A percentile compares a stretch with the other conserved stretches of the same genome.
phyloP scores from a whole-genome alignment of 2,888 invertebrate species.

The Drosophila phalerata region DNA sequence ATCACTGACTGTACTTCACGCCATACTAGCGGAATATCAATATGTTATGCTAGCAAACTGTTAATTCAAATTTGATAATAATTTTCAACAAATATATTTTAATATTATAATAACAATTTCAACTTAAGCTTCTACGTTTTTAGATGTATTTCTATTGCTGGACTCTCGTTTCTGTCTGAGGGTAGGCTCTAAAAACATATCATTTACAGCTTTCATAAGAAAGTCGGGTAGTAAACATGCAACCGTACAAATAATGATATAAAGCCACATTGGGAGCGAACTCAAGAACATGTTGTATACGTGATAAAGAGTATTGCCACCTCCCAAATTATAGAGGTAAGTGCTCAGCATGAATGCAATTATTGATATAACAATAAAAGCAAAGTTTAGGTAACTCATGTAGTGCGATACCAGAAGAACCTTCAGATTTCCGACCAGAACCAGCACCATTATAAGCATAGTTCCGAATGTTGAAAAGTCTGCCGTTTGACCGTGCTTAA shows the following conservation, averaged over 20 bases:
- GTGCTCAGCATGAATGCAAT: slow-evolving; percentile 87
- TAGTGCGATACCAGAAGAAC: slow-evolving; percentile 88
- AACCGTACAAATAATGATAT: slow-evolving; percentile 86
- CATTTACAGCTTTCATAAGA: slow-evolving; percentile 62
- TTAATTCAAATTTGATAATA: background rate
- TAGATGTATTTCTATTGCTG: slow-evolving; percentile 1
- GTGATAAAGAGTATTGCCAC: slow-evolving; percentile 86
- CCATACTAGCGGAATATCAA: too few species aligned
- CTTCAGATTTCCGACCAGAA: slow-evolving; percentile 87
- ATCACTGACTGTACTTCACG: too few species aligned
- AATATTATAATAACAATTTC: background rate
- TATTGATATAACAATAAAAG: slow-evolving; percentile 86
- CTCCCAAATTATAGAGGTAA: slow-evolving; percentile 86
- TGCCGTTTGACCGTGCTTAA: slow-evolving; percentile 85
- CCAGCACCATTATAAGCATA: slow-evolving; percentile 87
- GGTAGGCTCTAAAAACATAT: slow-evolving; percentile 54
- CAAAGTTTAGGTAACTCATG: slow-evolving; percentile 86
- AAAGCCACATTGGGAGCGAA: slow-evolving; percentile 87
- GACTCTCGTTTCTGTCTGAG: slow-evolving; percentile 6
- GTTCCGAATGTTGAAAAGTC: slow-evolving; percentile 88
- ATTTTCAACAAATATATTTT: background rate
- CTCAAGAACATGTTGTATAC: slow-evolving; percentile 87
- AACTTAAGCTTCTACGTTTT: background rate
- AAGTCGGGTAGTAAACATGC: slow-evolving; percentile 87
- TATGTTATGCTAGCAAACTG: background rate